Percentiles rank a stretch among this genome's conserved stretches.
Evolutionary conservation across 2,888 invertebrate species (phyloP).

Genomic region (Platycheirus albimanus): DNA sequence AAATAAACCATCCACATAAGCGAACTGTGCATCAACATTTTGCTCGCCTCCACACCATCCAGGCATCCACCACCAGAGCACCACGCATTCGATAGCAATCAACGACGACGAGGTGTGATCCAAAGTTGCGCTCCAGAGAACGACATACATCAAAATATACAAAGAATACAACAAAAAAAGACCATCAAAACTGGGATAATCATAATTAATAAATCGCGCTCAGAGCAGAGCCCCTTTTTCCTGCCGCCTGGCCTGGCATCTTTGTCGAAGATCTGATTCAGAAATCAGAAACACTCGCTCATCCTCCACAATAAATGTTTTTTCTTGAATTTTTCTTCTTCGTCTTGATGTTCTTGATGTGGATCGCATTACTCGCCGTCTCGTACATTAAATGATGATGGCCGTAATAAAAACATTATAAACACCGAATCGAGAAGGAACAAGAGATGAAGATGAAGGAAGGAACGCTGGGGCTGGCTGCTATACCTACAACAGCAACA

Average conservation of each 20-base stretch:
- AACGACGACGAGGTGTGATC: constrained; percentile 71
- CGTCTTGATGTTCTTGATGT: constrained; percentile 34
- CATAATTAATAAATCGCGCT: constrained; percentile 75
- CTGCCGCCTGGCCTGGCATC: not conserved
- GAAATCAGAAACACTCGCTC: constrained; percentile 45
- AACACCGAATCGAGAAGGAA: constrained; percentile 49
- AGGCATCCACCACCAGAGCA: constrained; percentile 40
- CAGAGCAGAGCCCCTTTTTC: constrained; percentile 30
- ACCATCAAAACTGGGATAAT: constrained; percentile 58
- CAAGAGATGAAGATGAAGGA: constrained; percentile 11
- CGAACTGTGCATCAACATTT: not conserved
- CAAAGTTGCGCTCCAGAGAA: constrained; percentile 41
- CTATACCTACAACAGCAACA: constrained; percentile 15
- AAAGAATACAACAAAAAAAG: constrained; percentile 9
- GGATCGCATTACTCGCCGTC: constrained; percentile 68
- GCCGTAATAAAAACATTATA: constrained; percentile 73
- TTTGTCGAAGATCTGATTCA: constrained; percentile 35
- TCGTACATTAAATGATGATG: constrained; percentile 68
- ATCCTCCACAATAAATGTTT: constrained; percentile 64
- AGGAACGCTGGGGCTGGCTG: too few relatives aligned
- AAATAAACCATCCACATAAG: constrained; percentile 54
- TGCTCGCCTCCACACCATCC: constrained; percentile 47
- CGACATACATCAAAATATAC: constrained; percentile 15
- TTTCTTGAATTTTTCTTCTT: constrained; percentile 15
- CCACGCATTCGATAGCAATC: constrained; percentile 69